Percentiles rank a stretch among this genome's conserved stretches.
Evolutionary conservation across 2,888 invertebrate genomes (phyloP).

Genomic region (Branchellion lobata): DNA sequence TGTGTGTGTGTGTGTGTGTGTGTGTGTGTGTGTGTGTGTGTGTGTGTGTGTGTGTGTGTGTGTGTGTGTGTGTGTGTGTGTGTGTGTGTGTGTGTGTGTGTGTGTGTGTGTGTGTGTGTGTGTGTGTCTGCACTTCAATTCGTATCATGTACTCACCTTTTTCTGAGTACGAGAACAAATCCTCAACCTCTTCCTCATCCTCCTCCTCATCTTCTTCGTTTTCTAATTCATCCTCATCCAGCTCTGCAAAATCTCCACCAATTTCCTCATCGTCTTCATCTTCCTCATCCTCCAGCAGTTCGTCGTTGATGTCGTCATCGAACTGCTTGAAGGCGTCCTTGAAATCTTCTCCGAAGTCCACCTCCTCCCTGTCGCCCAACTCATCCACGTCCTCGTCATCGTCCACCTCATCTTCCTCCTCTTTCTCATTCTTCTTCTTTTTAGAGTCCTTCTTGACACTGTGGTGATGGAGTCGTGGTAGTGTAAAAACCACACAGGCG

Average conservation of each 20-base stretch:
- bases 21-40: background rate
- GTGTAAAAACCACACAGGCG: no score
- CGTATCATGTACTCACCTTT: slow-evolving; percentile 36
- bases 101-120: background rate
- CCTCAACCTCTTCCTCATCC: background rate
- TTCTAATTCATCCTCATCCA: background rate
- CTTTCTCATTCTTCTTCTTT: background rate
- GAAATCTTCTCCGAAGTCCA: slow-evolving; percentile 39
- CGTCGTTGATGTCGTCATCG: slow-evolving; percentile 37
- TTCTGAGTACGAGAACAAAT: slow-evolving; percentile 6
- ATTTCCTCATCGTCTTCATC: background rate
- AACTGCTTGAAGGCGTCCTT: slow-evolving; percentile 28
- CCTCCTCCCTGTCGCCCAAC: slow-evolving; percentile 31
- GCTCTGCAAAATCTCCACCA: background rate
- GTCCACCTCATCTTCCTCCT: slow-evolving; percentile 10
- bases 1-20: background rate
- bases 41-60: background rate
- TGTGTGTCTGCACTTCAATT: background rate
- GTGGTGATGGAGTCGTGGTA: no score
- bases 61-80: background rate
- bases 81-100: background rate
- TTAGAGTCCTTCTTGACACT: no score
- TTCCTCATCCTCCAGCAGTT: slow-evolving; percentile 1
- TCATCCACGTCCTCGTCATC: slow-evolving; percentile 38
- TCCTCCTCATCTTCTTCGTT: background rate